Evolutionary conservation across 2,888 invertebrate genomes (phyloP).

Genomic region (Timandra comae): DNA sequence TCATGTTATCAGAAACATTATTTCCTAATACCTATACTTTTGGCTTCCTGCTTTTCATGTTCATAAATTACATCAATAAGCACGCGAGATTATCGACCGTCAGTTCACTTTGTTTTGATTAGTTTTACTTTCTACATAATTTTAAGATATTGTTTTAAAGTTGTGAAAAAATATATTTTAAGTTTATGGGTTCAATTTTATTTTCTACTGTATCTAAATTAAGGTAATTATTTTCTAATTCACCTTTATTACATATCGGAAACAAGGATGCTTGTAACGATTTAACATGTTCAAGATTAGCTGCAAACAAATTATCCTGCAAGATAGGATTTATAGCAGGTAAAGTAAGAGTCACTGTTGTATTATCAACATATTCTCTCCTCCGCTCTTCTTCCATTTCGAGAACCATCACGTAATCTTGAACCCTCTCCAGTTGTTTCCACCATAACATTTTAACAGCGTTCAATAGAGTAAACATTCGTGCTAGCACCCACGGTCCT

Average conservation of each 20-base stretch:
- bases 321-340: slow-evolving; percentile 56
- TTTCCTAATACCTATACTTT: background rate
- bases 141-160: background rate
- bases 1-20: no score
- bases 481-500: slow-evolving; percentile 33
- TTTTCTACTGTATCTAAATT: no score
- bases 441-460: slow-evolving; percentile 69
- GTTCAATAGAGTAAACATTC: slow-evolving; percentile 29
- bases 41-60: slow-evolving; percentile 18
- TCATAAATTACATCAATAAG: slow-evolving; percentile 26
- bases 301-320: slow-evolving; percentile 58
- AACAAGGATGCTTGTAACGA: slow-evolving; percentile 81
- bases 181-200: no score
- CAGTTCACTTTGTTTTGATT: background rate
- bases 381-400: slow-evolving; percentile 58
- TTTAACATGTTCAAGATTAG: slow-evolving; percentile 75
- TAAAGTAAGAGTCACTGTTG: slow-evolving; percentile 53
- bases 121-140: no score
- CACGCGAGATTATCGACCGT: slow-evolving; percentile 27
- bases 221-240: no score
- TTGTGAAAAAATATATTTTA: no score
- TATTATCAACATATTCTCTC: slow-evolving; percentile 48
- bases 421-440: slow-evolving; percentile 62
- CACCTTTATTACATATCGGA: slow-evolving; percentile 76
- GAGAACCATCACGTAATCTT: slow-evolving; percentile 56